Conservation (phyloP, 2,797 vertebrate genomes). For the Clarias pachynema region DNA sequence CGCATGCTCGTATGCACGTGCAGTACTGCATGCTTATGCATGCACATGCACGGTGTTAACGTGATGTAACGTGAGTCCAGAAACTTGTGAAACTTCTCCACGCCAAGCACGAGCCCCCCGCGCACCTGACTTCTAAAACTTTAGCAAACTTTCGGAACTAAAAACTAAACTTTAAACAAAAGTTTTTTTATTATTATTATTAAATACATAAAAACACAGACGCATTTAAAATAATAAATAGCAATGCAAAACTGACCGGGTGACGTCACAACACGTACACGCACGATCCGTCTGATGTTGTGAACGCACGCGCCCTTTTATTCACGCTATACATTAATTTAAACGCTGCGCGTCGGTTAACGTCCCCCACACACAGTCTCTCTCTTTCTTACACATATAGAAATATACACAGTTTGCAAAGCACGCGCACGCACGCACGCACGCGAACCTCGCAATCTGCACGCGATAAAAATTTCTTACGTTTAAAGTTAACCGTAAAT, state of each 20-base stretch:
- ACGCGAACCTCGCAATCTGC: no score
- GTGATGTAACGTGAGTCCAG: neutral
- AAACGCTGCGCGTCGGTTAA: neutral
- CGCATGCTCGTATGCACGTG: neutral
- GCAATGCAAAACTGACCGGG: neutral
- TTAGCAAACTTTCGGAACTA: neutral
- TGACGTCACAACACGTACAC: neutral
- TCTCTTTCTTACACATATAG: no score
- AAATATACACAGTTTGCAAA: no score
- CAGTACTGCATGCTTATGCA: neutral
- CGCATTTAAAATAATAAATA: neutral
- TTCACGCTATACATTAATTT: neutral
- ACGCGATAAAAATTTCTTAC: neutral
- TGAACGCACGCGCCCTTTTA: constrained; percentile 19
- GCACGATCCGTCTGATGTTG: no score
- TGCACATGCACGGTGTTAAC: neutral
- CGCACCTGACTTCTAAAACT: neutral
- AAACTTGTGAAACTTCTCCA: neutral
- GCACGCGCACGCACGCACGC: no score
- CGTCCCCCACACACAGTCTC: no score
- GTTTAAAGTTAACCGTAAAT: neutral
- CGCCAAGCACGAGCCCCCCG: neutral
- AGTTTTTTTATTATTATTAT: no score
- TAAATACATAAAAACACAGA: no score
- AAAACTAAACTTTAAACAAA: neutral